A percentile compares a stretch with the other conserved stretches of the same genome.
Conservation (phyloP, 2,797 vertebrate species). For the Chelidonichthys spinosus region DNA sequence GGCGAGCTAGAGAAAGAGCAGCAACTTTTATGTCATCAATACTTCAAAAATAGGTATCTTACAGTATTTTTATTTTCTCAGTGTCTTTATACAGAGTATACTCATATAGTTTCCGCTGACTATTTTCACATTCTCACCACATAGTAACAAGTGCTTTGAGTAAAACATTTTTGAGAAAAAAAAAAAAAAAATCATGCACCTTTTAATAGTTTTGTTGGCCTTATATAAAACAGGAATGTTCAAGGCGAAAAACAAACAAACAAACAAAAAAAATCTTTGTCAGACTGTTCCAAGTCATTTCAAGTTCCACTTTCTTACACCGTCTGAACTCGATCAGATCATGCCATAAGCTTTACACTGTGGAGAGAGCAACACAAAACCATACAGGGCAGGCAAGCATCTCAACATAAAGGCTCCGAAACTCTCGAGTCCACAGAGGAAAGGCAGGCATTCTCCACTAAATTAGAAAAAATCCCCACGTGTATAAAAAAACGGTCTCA, state of each 20-base stretch:
- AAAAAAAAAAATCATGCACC: conserved; percentile 84
- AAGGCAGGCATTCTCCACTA: conserved; percentile 82
- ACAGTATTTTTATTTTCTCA: conserved; percentile 84
- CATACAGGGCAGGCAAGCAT: conserved; percentile 84
- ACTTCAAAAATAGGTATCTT: conserved; percentile 87
- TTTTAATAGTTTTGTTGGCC: conserved; percentile 82
- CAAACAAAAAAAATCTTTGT: conserved; percentile 60
- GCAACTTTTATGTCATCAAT: conserved; percentile 80
- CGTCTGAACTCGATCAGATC: conserved; percentile 74
- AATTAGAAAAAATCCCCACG: conserved; percentile 77
- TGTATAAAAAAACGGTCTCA: conserved; percentile 78
- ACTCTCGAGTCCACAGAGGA: conserved; percentile 68
- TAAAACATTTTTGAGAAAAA: conserved; percentile 76
- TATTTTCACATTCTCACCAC: conserved; percentile 88
- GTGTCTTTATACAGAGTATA: conserved; percentile 87
- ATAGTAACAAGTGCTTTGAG: conserved; percentile 85
- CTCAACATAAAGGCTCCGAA: conserved; percentile 76
- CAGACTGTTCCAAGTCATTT: conserved; percentile 60
- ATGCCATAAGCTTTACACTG: conserved; percentile 84
- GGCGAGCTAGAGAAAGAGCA: conserved; percentile 74
- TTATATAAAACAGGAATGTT: conserved; percentile 86
- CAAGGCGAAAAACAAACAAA: conserved; percentile 75
- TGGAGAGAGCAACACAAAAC: conserved; percentile 84
- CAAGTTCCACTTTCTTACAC: conserved; percentile 62
- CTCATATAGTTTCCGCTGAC: conserved; percentile 86